These are phyloP conservation scores for Tenthredo scrophulariae DNA, from an alignment of 2,888 invertebrate species.

Conservation along the genomic window DNA sequence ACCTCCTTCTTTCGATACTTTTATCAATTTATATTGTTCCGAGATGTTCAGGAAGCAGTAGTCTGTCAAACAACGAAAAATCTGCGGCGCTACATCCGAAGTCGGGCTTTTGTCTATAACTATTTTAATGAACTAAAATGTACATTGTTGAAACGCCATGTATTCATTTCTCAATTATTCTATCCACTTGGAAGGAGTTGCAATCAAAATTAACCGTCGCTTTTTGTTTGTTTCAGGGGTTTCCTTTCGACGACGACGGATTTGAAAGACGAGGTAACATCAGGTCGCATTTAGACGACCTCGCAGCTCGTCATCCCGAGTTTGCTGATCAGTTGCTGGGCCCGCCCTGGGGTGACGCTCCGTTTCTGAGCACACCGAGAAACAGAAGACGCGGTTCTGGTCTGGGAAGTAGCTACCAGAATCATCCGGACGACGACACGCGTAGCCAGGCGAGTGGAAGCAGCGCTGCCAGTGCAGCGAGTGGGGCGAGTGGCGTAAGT, in stretches of 20 bases:
- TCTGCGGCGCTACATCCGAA: background rate
- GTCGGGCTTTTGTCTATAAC: background rate
- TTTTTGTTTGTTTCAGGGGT: slow-evolving; percentile 78
- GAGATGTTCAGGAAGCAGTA: no score
- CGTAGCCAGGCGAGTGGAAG: slow-evolving; percentile 74
- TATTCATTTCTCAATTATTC: background rate
- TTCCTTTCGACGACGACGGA: slow-evolving; percentile 84
- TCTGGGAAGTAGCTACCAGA: slow-evolving; percentile 60
- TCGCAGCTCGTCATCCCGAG: slow-evolving; percentile 87
- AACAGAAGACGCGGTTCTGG: slow-evolving; percentile 68
- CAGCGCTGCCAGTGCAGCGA: slow-evolving; percentile 70
- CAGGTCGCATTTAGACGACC: slow-evolving; percentile 83
- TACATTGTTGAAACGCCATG: background rate
- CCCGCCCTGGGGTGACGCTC: slow-evolving; percentile 73
- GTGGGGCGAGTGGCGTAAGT: slow-evolving; percentile 72
- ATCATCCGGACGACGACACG: slow-evolving; percentile 73
- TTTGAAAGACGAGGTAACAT: slow-evolving; percentile 79
- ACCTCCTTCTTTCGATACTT: no score
- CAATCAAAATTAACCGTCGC: background rate
- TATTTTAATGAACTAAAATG: background rate
- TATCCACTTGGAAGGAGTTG: background rate
- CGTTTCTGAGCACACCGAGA: slow-evolving; percentile 68
- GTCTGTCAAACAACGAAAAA: background rate
- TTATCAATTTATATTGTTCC: no score
- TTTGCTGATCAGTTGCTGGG: slow-evolving; percentile 85